Evolutionary conservation across 2,888 invertebrate species (phyloP).

Genomic region (Bruchidius siliquastri): DNA sequence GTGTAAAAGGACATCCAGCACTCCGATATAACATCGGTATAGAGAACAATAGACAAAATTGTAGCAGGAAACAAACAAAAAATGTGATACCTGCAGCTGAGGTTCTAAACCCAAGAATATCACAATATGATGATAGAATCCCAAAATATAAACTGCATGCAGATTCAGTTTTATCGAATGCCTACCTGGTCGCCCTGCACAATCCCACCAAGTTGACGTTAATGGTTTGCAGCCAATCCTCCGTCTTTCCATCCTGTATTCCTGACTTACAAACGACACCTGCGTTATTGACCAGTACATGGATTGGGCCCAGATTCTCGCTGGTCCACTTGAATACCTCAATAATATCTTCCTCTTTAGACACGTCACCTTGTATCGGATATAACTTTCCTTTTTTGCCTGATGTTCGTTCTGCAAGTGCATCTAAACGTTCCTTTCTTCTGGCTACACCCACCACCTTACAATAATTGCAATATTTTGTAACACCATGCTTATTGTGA

Average conservation of each 20-base stretch:
- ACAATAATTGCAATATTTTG: neutral
- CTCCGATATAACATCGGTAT: too few species aligned
- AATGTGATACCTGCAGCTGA: too few species aligned
- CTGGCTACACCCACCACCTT: constrained; percentile 24
- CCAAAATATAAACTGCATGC: too few species aligned
- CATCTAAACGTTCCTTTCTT: constrained; percentile 24
- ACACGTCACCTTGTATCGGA: constrained; percentile 25
- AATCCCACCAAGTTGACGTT: constrained; percentile 23
- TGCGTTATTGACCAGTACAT: constrained; percentile 32
- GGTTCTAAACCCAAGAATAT: too few species aligned
- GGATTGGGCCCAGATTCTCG: constrained; percentile 29
- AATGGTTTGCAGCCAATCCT: constrained; percentile 13
- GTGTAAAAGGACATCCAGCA: too few species aligned
- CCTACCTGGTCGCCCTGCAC: constrained; percentile 12
- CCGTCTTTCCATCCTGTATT: constrained; percentile 20
- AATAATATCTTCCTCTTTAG: constrained; percentile 29
- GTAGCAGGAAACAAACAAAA: too few species aligned
- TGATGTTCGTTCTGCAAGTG: constrained; percentile 16
- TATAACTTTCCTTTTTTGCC: constrained; percentile 27
- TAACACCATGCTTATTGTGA: too few species aligned
- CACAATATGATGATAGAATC: too few species aligned
- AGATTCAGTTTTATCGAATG: neutral
- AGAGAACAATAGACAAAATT: too few species aligned
- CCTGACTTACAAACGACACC: constrained; percentile 15
- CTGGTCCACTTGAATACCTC: constrained; percentile 28